phyloP scores from a whole-genome alignment of 2,888 invertebrate species.

The Calameuta pallipes region DNA sequence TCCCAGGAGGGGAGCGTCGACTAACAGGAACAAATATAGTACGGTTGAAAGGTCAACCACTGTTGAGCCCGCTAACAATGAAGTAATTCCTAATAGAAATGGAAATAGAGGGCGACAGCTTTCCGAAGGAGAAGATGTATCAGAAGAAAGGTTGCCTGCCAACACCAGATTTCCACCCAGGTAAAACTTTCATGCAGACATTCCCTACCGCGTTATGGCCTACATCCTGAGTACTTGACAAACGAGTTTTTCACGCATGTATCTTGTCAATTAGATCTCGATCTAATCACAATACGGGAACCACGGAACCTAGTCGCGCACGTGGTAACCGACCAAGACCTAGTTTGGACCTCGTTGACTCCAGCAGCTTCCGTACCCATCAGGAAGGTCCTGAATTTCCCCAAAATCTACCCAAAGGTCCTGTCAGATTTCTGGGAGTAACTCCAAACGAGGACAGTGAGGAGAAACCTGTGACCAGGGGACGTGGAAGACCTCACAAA shows the following conservation, averaged over 20 bases:
- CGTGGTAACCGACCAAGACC: slow-evolving; percentile 70
- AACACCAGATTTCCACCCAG: slow-evolving; percentile 87
- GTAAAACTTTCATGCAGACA: slow-evolving; percentile 30
- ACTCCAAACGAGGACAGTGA: slow-evolving; percentile 69
- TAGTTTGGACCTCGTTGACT: slow-evolving; percentile 83
- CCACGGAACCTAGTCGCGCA: slow-evolving; percentile 56
- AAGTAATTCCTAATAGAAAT: slow-evolving; percentile 72
- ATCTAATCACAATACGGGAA: slow-evolving; percentile 60
- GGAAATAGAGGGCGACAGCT: slow-evolving; percentile 69
- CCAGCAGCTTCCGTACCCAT: slow-evolving; percentile 84
- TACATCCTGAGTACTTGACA: neutral
- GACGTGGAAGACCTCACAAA: slow-evolving; percentile 49
- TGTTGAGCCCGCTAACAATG: slow-evolving; percentile 74
- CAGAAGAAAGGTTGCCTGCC: slow-evolving; percentile 77
- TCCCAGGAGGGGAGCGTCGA: slow-evolving; percentile 55
- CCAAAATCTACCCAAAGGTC: slow-evolving; percentile 69
- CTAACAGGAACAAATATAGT: slow-evolving; percentile 71
- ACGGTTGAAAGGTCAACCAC: slow-evolving; percentile 69
- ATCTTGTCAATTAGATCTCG: slow-evolving; percentile 49
- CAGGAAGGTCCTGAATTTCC: slow-evolving; percentile 70
- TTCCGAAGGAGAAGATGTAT: slow-evolving; percentile 54
- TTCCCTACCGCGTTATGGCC: neutral
- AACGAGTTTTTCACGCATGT: neutral
- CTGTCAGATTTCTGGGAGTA: slow-evolving; percentile 71
- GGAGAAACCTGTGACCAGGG: slow-evolving; percentile 48